These are phyloP conservation scores for Calliopum simillimum DNA, from an alignment of 2,888 invertebrate genomes.

Conservation along the genomic window DNA sequence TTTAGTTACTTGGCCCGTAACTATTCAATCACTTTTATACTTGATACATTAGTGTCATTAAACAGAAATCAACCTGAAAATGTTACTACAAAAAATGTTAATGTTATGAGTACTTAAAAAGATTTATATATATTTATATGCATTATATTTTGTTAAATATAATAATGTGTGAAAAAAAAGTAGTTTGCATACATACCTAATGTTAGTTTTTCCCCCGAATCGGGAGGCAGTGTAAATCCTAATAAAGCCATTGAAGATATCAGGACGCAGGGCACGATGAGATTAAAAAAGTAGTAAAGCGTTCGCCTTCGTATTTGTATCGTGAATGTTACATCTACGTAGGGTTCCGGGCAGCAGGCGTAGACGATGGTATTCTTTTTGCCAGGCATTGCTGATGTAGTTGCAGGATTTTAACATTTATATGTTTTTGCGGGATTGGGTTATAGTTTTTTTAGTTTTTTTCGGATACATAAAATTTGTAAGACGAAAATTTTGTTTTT, in stretches of 20 bases:
- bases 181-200: constrained; percentile 64
- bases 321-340: constrained; percentile 92
- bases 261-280: constrained; percentile 98
- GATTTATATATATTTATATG: neutral
- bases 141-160: neutral
- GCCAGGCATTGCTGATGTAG: constrained; percentile 85
- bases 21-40: too few relatives aligned
- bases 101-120: constrained; percentile 4
- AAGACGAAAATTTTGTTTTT: neutral
- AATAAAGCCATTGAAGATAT: constrained; percentile 98
- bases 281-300: constrained; percentile 98
- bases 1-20: too few relatives aligned
- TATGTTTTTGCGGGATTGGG: constrained; percentile 13
- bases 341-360: constrained; percentile 93
- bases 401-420: neutral
- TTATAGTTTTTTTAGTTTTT: neutral
- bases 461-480: neutral
- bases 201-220: constrained; percentile 70
- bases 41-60: neutral
- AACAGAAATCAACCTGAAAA: constrained; percentile 21
- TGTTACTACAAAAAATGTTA: constrained; percentile 10
- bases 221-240: constrained; percentile 97
- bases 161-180: neutral
- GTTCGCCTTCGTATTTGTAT: constrained; percentile 96
- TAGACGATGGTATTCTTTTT: constrained; percentile 91